These are phyloP conservation scores for Cremastinae sp. DNA, from an alignment of 2,888 invertebrate species.

Conservation along the genomic window DNA sequence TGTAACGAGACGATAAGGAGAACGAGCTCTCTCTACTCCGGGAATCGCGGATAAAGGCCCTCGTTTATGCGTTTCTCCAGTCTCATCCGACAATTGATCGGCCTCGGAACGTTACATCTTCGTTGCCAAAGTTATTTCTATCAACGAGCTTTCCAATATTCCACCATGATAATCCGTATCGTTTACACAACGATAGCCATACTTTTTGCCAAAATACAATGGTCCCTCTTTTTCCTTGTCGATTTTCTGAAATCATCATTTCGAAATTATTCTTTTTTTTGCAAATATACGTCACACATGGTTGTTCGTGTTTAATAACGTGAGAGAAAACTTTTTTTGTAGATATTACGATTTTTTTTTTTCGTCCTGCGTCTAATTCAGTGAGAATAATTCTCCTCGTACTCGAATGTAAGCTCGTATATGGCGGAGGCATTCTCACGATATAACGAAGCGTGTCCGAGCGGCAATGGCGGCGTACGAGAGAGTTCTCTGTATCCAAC, in stretches of 20 bases:
- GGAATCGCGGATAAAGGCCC: conserved; percentile 43
- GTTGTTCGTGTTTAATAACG: too few species aligned
- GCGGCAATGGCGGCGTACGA: conserved; percentile 53
- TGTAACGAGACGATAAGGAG: conserved; percentile 60
- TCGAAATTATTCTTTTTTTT: too few species aligned
- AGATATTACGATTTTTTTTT: too few species aligned
- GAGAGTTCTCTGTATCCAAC: conserved; percentile 66
- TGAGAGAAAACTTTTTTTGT: too few species aligned
- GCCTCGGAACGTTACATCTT: not conserved
- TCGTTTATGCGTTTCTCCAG: conserved; percentile 15
- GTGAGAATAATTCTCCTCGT: too few species aligned
- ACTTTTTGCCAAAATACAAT: too few species aligned
- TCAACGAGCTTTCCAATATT: conserved; percentile 7
- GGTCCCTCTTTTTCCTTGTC: too few species aligned
- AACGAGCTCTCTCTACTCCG: conserved; percentile 15
- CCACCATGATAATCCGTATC: not conserved
- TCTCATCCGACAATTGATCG: conserved; percentile 41
- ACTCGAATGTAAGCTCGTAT: too few species aligned
- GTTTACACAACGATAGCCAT: not conserved
- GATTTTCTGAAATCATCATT: too few species aligned
- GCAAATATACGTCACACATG: too few species aligned
- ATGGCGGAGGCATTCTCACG: not conserved
- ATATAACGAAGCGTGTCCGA: conserved; percentile 48
- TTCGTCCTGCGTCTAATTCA: too few species aligned
- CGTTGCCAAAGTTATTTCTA: not conserved